Evolutionary conservation across 1,140 invertebrate genomes (phyloP).

Genomic region (Pseudomyrmex gracilis): DNA sequence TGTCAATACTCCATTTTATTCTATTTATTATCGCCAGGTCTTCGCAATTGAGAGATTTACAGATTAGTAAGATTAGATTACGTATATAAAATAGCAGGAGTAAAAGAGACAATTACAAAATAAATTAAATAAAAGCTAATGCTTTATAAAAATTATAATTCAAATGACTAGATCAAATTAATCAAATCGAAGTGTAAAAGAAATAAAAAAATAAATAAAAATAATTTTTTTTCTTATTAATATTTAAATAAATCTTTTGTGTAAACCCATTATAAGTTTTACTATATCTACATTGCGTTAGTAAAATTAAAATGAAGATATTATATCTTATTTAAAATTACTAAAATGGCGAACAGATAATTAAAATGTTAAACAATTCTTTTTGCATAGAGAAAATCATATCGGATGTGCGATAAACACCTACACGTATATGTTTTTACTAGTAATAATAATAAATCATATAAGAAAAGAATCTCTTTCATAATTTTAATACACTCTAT

Average conservation of each 20-base stretch:
- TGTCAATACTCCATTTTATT: constrained; percentile 56
- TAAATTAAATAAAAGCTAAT: not conserved
- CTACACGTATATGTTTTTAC: not conserved
- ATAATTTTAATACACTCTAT: not conserved
- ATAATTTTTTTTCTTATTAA: not conserved
- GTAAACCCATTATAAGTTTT: too few relatives aligned
- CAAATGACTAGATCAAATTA: not conserved
- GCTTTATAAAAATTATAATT: not conserved
- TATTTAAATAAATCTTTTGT: not conserved
- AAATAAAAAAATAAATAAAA: not conserved
- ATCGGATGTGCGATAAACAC: not conserved
- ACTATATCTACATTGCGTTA: too few relatives aligned
- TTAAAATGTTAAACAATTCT: not conserved
- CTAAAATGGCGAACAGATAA: too few relatives aligned
- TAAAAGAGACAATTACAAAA: not conserved
- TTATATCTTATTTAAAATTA: too few relatives aligned
- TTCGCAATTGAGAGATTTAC: constrained; percentile 8
- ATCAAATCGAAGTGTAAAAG: too few relatives aligned
- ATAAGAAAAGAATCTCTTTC: not conserved
- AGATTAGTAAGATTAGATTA: constrained; percentile 19
- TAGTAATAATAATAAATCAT: constrained; percentile 15
- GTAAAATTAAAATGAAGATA: too few relatives aligned
- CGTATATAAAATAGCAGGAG: not conserved
- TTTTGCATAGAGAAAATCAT: not conserved
- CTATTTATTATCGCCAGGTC: constrained; percentile 42